Base-by-base conservation (phyloP, 2,797 vertebrate species). In the Typhlichthys eigenmanni region DNA sequence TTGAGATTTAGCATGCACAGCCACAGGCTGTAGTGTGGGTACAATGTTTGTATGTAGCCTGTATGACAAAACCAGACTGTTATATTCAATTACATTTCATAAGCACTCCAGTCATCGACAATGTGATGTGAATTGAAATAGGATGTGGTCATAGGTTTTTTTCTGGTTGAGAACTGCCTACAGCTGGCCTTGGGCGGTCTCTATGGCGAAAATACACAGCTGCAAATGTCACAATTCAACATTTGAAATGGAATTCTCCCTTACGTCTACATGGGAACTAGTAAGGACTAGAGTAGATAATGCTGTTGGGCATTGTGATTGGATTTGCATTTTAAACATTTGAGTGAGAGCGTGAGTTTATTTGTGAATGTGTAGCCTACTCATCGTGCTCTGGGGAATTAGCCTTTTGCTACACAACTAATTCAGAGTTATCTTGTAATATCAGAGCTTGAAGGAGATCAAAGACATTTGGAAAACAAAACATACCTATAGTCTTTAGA, bases 241-340 rank as follows among this genome's bases (percentile, higher is more conserved):
- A 53, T 47, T 24, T 54, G 13, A 62, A 54, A 50, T 47, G 46
- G 5, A 56, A 45, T 59, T 66, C 62, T 62, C 50, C 38, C 65
- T 10, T n/a, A 29, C 1, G 14, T 14, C 71, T 66, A 71, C 69
- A 59, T 75, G 45, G 24, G 62, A 69, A 66, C 50, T 46, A 2
- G 34, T 46, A 52, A 12, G 17, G 64, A 12, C 61, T 29, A 29
- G 24, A 29, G 24, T 29, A 29, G 24, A 29, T 68, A 58, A 53
- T 46, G 49, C 59, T 66, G 51, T 55, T 5, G 49, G 47, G 10
- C 56, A 70, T 54, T 59, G 58, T 50, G 47, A 64, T 60, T 62
- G 59, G 63, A 64, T 71, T 64, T 64, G 62, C 53, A 63, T 68
- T 75, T 69, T 69, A 50, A 75, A 60, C 60, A 62, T 55, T 58